These are phyloP conservation scores for Plectropomus leopardus DNA, from an alignment of 2,113 vertebrate genomes.

Conservation along the genomic window DNA sequence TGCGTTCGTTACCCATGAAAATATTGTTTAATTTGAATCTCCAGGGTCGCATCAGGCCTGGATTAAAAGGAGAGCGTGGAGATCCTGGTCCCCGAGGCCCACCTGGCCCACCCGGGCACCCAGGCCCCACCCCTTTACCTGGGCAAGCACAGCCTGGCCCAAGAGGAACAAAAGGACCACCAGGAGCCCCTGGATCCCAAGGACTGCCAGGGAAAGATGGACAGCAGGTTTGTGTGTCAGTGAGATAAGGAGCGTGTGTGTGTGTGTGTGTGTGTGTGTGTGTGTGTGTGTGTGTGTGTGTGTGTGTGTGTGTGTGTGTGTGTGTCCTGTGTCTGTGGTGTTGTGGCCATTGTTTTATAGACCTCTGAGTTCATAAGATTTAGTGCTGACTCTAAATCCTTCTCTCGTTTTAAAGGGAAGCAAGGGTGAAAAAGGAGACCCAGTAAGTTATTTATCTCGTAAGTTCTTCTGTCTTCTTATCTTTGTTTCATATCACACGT, in stretches of 20 bases:
- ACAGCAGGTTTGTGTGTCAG: slow-evolving; percentile 63
- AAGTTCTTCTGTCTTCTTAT: background rate
- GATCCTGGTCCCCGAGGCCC: slow-evolving; percentile 76
- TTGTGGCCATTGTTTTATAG: background rate
- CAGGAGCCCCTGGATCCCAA: slow-evolving; percentile 65
- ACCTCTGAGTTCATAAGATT: background rate
- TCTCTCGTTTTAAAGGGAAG: slow-evolving; percentile 70
- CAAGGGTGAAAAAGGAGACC: slow-evolving; percentile 79
- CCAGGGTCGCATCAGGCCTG: slow-evolving; percentile 52
- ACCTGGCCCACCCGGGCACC: slow-evolving; percentile 74
- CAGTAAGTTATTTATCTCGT: slow-evolving; percentile 69
- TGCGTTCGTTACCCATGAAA: background rate
- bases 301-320: background rate
- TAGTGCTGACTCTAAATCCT: background rate
- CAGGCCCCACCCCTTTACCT: slow-evolving; percentile 53
- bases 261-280: background rate
- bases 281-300: background rate
- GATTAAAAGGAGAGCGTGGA: slow-evolving; percentile 81
- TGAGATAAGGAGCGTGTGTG: background rate
- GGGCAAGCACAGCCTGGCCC: slow-evolving; percentile 59
- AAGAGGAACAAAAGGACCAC: slow-evolving; percentile 74
- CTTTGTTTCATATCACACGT: background rate
- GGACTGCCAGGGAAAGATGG: slow-evolving; percentile 78
- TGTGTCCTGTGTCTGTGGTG: too few relatives aligned
- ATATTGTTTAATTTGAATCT: background rate